Conservation (phyloP, 2,888 invertebrate genomes). For the Metopia argyrocephala region DNA sequence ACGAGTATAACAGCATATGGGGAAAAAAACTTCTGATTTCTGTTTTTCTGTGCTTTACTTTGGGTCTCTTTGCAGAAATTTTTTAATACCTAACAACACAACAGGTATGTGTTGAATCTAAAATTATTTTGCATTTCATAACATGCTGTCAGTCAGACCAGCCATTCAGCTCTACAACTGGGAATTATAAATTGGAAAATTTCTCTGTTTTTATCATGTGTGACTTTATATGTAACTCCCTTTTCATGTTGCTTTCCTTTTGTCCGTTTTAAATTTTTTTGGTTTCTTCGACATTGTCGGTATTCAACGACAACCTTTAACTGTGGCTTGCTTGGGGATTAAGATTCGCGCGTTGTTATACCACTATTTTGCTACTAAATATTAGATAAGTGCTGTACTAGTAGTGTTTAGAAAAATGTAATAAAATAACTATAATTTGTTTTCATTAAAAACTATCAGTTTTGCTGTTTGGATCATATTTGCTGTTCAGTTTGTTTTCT, state of each 20-base stretch:
- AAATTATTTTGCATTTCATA: not conserved
- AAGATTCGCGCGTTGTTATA: not conserved
- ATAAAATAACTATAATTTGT: not conserved
- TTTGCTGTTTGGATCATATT: too few relatives aligned
- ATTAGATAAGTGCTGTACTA: not conserved
- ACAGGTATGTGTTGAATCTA: not conserved
- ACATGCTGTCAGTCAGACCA: not conserved
- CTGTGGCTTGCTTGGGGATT: slow-evolving; percentile 25
- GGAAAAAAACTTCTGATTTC: slow-evolving; percentile 48
- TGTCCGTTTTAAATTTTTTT: slow-evolving; percentile 4
- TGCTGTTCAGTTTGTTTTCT: too few relatives aligned
- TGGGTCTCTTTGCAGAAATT: not conserved
- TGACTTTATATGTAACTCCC: slow-evolving; percentile 4
- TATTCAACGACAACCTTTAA: not conserved
- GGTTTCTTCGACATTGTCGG: not conserved
- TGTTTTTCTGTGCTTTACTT: not conserved
- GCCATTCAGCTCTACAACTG: not conserved
- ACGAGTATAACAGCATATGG: slow-evolving; percentile 36
- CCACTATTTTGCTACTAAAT: slow-evolving; percentile 15
- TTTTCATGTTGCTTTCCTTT: slow-evolving; percentile 8
- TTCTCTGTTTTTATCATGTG: not conserved
- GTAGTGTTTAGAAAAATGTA: not conserved
- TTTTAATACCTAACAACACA: too few relatives aligned
- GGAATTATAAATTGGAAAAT: slow-evolving; percentile 48
- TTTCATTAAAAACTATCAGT: too few relatives aligned